Evolutionary conservation across 2,888 invertebrate genomes (phyloP), one percentile per base, ranked within the genome.

Genomic region (Lordiphosa fenestrarum): DNA sequence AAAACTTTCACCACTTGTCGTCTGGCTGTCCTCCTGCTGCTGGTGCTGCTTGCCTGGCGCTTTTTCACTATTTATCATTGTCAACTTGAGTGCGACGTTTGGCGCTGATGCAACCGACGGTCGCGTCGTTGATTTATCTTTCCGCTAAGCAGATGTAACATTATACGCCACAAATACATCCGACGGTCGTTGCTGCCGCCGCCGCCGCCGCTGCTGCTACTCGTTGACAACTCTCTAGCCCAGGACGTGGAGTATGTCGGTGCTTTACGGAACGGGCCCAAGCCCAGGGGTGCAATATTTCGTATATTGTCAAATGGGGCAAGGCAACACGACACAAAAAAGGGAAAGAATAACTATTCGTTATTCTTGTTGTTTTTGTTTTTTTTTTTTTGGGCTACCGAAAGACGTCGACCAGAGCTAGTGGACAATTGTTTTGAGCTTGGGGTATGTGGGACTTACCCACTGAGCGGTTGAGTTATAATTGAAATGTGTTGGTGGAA

Each of bases 151-250:
- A 80, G 80, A 80, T 80, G 80, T 80, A 80, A 80, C 80, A 80
- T 80, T 80, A 80, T 81, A 80, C 83, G 80, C 80, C 85, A 83
- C 80, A 81, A 84, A 81, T 81, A 81, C 85, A 81, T 84, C 85
- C 80, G 85, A 80, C 72, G 68, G 47, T 49, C 57, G 57, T 57
- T 66, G 66, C 54, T 60, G 30, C 64, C 49, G 73, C 44, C 62
- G 66, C 53, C 56, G 30, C 64, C 49, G 73, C 39, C 62, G 63
- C 63, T 63, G 78, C 70, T 75, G 71, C 80, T 72, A 69, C 84
- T 66, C 75, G 72, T 64, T 69, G 40, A 66, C 66, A 36, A 56
- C 30, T 23, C 23, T 41, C 39, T 23, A 38, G 23, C 15, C 44
- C 44, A 44, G 44, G 44, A 44, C 33, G 30, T 44, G 44, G 23